Evolutionary conservation across 2,888 invertebrate species (phyloP), one percentile per base, ranked within the genome.

Genomic region (Drosophila algonquin): DNA sequence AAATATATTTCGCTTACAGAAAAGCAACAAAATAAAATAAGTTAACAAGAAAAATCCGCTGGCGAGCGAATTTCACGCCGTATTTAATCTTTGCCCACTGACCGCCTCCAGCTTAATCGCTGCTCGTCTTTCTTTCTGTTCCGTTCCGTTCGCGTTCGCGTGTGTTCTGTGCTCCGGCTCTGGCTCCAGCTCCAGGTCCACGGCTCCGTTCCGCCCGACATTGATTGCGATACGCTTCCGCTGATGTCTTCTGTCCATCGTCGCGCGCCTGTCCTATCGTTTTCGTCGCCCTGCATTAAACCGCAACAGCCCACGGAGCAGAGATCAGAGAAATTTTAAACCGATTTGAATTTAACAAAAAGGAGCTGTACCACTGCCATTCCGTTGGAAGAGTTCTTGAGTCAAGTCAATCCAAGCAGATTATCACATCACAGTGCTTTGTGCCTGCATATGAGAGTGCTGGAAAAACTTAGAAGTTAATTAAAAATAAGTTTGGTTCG

Each of bases 11-110:
- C 88, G 80, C 81, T 80, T 65, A 68, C 74, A 71, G 71, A 58
- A 73, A 68, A 35, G n/a, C 7, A 32, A 53, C 61, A 51, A 58
- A 52, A 60, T 51, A 65, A 57, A 56, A 47, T 30, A 57, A 58
- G 65, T 54, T 30, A 52, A 67, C 52, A 71, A 67, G 35, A 65
- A 75, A 83, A 87, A 76, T 84, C 80, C 75, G 65, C 83, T 75
- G 74, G 58, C 69, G 75, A 81, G 76, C 81, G 76, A 84, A 89
- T 80, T 88, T 87, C 85, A 87, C 88, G 84, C 79, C 84, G 90
- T 91, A 90, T 91, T 89, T 90, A 89, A 90, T 90, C 89, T 89
- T 87, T 81, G 90, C 76, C 82, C 84, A 84, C 87, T 80, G 82
- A 76, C 79, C 81, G 84, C 80, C 81, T 83, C 80, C 83, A 83